These are phyloP conservation scores for Gavia stellata DNA, from an alignment of 2,113 vertebrate species.

Conservation along the genomic window DNA sequence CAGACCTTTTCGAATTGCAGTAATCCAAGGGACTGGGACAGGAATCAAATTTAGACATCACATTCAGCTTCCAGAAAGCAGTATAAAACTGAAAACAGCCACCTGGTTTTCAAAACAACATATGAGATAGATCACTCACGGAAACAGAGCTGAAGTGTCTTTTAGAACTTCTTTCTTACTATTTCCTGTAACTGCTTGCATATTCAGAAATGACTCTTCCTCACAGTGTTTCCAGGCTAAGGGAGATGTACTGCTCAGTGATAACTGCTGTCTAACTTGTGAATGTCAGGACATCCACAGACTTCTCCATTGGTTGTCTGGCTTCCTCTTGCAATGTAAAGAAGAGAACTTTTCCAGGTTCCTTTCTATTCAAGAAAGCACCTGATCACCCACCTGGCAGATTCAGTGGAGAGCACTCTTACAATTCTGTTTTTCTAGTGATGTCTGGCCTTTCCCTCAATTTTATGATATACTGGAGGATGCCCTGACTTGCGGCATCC, in stretches of 20 bases:
- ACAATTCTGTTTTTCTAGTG: background rate
- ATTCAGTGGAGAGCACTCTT: background rate
- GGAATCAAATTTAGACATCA: background rate
- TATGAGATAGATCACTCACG: background rate
- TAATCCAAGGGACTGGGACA: background rate
- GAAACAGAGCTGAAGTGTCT: background rate
- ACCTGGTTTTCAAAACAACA: background rate
- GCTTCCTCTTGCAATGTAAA: background rate
- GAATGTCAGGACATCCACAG: background rate
- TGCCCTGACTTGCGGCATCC: background rate
- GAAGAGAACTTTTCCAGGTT: background rate
- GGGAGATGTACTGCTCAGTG: background rate
- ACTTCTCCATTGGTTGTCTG: background rate
- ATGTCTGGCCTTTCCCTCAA: background rate
- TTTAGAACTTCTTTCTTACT: background rate
- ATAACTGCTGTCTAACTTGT: background rate
- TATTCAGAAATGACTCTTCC: background rate
- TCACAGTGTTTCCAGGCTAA: background rate
- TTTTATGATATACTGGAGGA: background rate
- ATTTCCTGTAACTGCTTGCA: background rate
- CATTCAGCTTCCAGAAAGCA: background rate
- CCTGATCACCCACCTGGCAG: fast-evolving
- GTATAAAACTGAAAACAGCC: background rate
- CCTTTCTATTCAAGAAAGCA: background rate
- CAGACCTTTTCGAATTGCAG: background rate